Conservation (phyloP, 2,113 vertebrate genomes). For the Recurvirostra avosetta region DNA sequence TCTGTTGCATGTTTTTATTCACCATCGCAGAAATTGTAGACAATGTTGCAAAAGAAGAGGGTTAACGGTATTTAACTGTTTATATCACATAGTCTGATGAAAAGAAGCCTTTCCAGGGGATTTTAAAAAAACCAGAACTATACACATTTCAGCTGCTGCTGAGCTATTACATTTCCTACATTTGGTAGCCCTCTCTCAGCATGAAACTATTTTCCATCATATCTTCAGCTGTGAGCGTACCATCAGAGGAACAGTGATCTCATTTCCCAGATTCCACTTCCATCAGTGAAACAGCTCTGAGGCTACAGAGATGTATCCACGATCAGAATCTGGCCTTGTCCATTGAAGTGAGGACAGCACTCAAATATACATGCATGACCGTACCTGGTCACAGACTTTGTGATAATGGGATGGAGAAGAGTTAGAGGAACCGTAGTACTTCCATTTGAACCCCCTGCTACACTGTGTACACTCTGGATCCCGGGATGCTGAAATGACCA, state of each 20-base stretch:
- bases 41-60: neutral
- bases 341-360: neutral
- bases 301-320: neutral
- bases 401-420: neutral
- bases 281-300: neutral
- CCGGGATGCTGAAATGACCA: neutral
- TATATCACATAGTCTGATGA: neutral
- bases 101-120: neutral
- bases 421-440: neutral
- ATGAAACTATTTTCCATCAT: neutral
- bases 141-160: neutral
- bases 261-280: neutral
- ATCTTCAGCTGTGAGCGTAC: neutral
- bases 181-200: neutral
- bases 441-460: neutral
- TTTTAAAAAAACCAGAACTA: neutral
- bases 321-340: neutral
- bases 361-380: neutral
- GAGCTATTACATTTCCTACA: neutral
- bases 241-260: neutral
- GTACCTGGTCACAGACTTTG: neutral
- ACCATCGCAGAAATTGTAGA: neutral
- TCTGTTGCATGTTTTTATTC: neutral
- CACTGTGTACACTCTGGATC: fast-evolving
- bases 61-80: neutral